Conservation (phyloP, 2,888 invertebrate genomes). For the Labia minor region DNA sequence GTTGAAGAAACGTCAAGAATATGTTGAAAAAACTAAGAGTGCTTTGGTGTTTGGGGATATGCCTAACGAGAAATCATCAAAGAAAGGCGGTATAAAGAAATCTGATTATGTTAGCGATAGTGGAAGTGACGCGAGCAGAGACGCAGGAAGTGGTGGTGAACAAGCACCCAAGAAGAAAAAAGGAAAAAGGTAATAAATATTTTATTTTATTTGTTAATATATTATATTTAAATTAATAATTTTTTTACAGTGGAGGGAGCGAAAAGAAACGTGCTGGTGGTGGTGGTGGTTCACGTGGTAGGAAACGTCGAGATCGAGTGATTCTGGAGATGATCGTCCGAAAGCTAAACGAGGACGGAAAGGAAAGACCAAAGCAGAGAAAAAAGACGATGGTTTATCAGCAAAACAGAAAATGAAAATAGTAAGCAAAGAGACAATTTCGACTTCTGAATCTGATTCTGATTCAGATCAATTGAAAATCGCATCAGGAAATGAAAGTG, state of each 20-base stretch:
- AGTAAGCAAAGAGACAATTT: constrained; percentile 89
- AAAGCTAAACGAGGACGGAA: constrained; percentile 32
- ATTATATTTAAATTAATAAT: not conserved
- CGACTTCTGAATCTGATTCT: constrained; percentile 67
- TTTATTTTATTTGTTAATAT: no score
- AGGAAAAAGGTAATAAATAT: constrained; percentile 15
- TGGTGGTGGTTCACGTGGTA: constrained; percentile 27
- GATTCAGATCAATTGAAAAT: constrained; percentile 53
- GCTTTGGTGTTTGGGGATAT: constrained; percentile 73
- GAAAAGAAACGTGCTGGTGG: no score
- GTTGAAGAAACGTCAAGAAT: constrained; percentile 82
- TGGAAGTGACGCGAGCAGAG: constrained; percentile 47
- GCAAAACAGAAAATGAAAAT: constrained; percentile 78
- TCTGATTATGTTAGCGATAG: constrained; percentile 70
- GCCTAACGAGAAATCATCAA: constrained; percentile 52
- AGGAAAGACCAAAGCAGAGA: no score
- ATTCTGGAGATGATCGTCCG: constrained; percentile 52
- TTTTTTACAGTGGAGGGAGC: no score
- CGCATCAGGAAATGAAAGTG: constrained; percentile 35
- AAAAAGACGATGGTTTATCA: constrained; percentile 58
- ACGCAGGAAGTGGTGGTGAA: constrained; percentile 32
- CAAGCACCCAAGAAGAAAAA: constrained; percentile 34
- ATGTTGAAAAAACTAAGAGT: constrained; percentile 91
- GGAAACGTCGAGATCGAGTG: constrained; percentile 16
- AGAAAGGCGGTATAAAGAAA: constrained; percentile 44